Evolutionary conservation across 2,888 invertebrate genomes (phyloP).

Genomic region (Andrena flavipes): DNA sequence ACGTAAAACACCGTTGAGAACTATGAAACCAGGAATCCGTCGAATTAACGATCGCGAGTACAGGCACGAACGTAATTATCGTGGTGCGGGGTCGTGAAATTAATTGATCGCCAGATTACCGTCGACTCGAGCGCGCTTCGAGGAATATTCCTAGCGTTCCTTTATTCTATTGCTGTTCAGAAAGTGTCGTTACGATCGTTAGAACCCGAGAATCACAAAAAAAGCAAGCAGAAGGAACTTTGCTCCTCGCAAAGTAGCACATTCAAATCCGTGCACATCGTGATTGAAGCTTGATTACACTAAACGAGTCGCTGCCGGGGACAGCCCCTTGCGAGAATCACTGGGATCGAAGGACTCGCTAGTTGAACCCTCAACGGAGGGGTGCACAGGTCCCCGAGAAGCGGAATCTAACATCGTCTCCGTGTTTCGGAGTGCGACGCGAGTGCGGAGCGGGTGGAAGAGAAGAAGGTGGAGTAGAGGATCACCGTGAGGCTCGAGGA

Average conservation of each 20-base stretch:
- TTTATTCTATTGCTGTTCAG: not conserved
- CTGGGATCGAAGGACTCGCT: not conserved
- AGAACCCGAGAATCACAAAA: no score
- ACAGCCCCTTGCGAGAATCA: no score
- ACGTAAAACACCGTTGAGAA: conserved; percentile 45
- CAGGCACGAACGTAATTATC: conserved; percentile 36
- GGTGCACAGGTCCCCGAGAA: not conserved
- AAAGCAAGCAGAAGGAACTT: no score
- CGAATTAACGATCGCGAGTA: conserved; percentile 21
- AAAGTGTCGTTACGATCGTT: not conserved
- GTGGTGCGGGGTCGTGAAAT: conserved; percentile 5
- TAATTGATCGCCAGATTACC: conserved; percentile 19
- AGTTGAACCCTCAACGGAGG: not conserved
- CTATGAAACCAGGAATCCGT: conserved; percentile 6
- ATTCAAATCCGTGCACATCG: no score
- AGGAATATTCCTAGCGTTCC: not conserved
- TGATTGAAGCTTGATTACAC: no score
- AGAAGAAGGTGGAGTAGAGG: conserved; percentile 48
- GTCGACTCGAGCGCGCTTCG: not conserved
- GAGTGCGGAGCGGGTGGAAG: not conserved
- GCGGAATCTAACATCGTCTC: not conserved
- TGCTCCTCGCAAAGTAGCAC: no score
- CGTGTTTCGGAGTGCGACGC: not conserved
- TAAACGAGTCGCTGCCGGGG: no score
- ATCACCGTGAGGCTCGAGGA: conserved; percentile 33